Conservation (phyloP, 1,140 invertebrate genomes). For the Vanessa atalanta region DNA sequence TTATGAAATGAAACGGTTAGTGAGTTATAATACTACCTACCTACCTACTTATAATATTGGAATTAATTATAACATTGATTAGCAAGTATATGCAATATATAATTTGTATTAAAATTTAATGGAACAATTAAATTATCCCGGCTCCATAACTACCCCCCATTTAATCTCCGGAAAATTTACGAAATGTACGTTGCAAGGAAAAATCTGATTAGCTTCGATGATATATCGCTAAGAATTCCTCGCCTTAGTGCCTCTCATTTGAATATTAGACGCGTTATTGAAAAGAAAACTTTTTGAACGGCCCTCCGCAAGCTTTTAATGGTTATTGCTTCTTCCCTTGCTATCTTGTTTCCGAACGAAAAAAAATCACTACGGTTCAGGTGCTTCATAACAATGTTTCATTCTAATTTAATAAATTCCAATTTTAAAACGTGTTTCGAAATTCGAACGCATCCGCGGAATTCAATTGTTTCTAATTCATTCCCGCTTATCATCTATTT, state of each 20-base stretch:
- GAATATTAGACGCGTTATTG: constrained; percentile 80
- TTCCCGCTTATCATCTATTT: constrained; percentile 55
- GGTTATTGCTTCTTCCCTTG: constrained; percentile 75
- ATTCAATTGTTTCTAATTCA: constrained; percentile 31
- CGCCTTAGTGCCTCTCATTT: constrained; percentile 76
- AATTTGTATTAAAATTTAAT: constrained; percentile 22
- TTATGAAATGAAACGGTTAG: no score
- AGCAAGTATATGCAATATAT: background rate
- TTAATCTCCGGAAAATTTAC: constrained; percentile 60
- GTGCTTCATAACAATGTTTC: constrained; percentile 53
- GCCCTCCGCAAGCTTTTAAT: constrained; percentile 73
- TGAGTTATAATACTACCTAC: no score
- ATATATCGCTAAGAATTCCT: constrained; percentile 71
- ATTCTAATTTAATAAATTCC: constrained; percentile 22
- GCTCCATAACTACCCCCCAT: constrained; percentile 44
- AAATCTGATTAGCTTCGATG: constrained; percentile 79
- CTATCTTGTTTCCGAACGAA: constrained; percentile 65
- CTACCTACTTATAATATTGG: no score
- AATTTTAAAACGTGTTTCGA: constrained; percentile 17
- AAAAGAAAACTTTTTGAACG: constrained; percentile 77
- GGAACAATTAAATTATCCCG: constrained; percentile 20
- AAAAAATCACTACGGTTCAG: constrained; percentile 61
- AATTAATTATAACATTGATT: no score
- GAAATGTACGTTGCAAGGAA: constrained; percentile 61
- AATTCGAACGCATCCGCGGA: constrained; percentile 18